Percentiles rank a stretch among this genome's conserved stretches.
phyloP scores from a whole-genome alignment of 2,797 vertebrate species.

The Huso huso region DNA sequence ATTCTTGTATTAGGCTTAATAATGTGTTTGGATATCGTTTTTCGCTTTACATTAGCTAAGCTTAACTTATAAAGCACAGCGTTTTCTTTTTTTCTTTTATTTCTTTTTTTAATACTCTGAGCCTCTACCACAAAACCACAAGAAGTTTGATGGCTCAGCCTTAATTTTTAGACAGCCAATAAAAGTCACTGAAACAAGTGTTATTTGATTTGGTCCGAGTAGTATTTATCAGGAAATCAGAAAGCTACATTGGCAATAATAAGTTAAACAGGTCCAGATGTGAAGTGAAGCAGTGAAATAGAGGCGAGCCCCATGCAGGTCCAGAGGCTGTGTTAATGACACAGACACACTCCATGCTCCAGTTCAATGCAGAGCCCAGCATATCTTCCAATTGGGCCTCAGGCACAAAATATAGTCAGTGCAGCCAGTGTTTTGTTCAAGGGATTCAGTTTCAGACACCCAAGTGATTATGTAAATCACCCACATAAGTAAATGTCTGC shows the following conservation, averaged over 20 bases:
- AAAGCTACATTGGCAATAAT: conserved; percentile 63
- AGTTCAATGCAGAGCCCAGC: not conserved
- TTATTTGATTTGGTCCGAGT: conserved; percentile 69
- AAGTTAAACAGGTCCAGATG: conserved; percentile 68
- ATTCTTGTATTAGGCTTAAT: too few species aligned
- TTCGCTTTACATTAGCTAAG: too few species aligned
- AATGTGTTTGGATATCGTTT: too few species aligned
- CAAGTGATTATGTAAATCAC: conserved; percentile 11
- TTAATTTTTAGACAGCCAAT: conserved; percentile 59
- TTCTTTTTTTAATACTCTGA: not conserved
- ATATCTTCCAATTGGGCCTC: not conserved
- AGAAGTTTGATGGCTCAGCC: conserved; percentile 47
- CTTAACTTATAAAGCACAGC: not conserved
- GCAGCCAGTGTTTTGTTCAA: conserved; percentile 7
- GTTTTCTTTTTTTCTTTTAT: not conserved
- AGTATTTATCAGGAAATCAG: conserved; percentile 71
- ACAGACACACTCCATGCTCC: conserved; percentile 1
- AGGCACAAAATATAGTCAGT: not conserved
- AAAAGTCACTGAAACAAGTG: conserved; percentile 67
- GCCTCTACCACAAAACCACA: conserved; percentile 52
- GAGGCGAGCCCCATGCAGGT: not conserved
- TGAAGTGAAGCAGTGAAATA: conserved; percentile 20
- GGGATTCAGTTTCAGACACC: conserved; percentile 18
- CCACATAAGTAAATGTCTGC: conserved; percentile 6
- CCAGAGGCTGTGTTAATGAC: conserved; percentile 31